phyloP scores from a whole-genome alignment of 2,888 invertebrate genomes.

The Drosophila borealis region DNA sequence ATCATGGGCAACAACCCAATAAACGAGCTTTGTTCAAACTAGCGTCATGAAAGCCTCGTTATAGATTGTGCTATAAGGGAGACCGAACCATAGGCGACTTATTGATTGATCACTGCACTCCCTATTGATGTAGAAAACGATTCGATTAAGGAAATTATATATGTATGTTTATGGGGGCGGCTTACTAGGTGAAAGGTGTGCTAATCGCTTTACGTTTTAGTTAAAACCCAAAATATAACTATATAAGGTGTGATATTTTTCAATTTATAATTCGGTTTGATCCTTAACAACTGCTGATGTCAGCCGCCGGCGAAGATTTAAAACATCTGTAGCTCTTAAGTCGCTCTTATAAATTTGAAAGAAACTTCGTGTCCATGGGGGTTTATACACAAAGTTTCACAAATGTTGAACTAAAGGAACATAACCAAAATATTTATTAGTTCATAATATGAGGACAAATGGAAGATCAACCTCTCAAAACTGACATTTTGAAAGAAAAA shows the following conservation, averaged over 20 bases:
- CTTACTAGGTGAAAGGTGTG: neutral
- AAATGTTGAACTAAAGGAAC: constrained; percentile 25
- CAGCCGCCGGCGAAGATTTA: neutral
- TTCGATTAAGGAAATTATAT: constrained; percentile 5
- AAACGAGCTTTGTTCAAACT: constrained; percentile 32
- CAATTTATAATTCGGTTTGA: constrained; percentile 28
- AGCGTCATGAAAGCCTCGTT: constrained; percentile 27
- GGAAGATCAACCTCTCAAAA: constrained; percentile 19
- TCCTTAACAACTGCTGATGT: neutral
- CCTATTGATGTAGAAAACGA: constrained; percentile 28
- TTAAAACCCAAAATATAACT: constrained; percentile 24
- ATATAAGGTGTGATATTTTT: constrained; percentile 54
- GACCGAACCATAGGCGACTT: constrained; percentile 21
- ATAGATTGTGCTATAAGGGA: constrained; percentile 23
- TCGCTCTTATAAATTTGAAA: constrained; percentile 18
- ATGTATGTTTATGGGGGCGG: constrained; percentile 2
- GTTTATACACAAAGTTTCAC: neutral
- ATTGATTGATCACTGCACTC: constrained; percentile 69
- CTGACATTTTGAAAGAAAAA: constrained; percentile 46
- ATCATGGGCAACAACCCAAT: constrained; percentile 37
- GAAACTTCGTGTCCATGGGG: constrained; percentile 15
- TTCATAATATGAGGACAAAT: constrained; percentile 35
- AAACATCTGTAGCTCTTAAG: constrained; percentile 13
- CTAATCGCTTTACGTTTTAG: too few relatives aligned
- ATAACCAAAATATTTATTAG: constrained; percentile 17